Percentiles rank a stretch among this genome's conserved stretches.
phyloP scores from a whole-genome alignment of 1,140 invertebrate genomes.

The Sinonovacula constricta region DNA sequence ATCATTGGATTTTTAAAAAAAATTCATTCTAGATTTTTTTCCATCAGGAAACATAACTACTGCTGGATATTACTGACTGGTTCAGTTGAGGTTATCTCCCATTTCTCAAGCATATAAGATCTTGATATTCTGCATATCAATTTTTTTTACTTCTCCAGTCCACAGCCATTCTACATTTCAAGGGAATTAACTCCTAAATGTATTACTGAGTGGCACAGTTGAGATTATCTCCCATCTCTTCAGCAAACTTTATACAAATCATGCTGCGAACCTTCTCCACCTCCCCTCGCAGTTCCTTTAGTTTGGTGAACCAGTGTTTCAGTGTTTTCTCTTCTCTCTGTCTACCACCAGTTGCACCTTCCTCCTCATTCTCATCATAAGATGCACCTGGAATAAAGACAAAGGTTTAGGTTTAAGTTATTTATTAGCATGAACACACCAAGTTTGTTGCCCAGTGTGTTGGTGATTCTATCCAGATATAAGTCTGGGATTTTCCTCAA shows the following conservation, averaged over 20 bases:
- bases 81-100: too few relatives aligned
- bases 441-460: background rate
- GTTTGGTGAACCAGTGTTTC: conserved; percentile 65
- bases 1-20: too few relatives aligned
- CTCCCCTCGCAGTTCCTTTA: conserved; percentile 66
- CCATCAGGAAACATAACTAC: too few relatives aligned
- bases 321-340: conserved; percentile 59
- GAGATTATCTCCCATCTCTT: conserved; percentile 74
- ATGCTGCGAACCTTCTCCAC: conserved; percentile 69
- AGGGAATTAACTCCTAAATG: too few relatives aligned
- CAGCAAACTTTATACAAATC: conserved; percentile 74
- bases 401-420: background rate
- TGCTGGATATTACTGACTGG: too few relatives aligned
- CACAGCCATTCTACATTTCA: too few relatives aligned
- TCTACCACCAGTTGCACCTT: background rate
- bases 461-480: too few relatives aligned
- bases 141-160: too few relatives aligned
- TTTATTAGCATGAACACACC: background rate
- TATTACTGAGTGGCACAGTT: conserved; percentile 72
- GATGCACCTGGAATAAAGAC: background rate
- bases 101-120: too few relatives aligned
- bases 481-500: too few relatives aligned
- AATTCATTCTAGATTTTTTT: too few relatives aligned
- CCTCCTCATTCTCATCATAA: conserved; percentile 21
- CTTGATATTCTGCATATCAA: too few relatives aligned